Evolutionary conservation across 1,140 invertebrate species (phyloP).

Genomic region (Pseudachorutes palmiensis): DNA sequence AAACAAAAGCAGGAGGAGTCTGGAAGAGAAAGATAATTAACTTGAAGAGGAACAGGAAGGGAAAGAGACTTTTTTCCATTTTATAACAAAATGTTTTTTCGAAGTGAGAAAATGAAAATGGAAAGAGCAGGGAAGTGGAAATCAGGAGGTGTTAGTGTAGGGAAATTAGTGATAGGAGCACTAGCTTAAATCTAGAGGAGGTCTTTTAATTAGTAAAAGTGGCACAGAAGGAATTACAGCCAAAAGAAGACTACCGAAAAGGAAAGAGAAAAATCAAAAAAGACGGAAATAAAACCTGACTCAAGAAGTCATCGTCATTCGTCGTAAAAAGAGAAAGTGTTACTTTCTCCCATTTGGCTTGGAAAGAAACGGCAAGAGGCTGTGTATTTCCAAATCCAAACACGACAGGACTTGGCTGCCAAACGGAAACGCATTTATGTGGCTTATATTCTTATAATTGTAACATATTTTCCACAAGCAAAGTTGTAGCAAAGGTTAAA

Average conservation of each 20-base stretch:
- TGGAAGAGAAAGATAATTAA: background rate
- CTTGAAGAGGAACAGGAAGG: background rate
- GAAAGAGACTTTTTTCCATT: background rate
- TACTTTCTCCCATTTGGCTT: background rate
- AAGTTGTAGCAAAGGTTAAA: too few species aligned
- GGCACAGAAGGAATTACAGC: background rate
- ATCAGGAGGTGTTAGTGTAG: background rate
- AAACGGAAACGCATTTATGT: too few species aligned
- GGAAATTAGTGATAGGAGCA: background rate
- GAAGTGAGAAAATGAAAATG: slow-evolving; percentile 2
- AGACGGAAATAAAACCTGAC: background rate
- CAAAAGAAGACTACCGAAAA: background rate
- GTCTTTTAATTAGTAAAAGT: background rate
- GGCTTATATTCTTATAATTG: too few species aligned
- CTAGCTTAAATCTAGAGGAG: background rate
- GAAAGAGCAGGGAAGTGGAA: background rate
- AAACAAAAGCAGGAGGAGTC: background rate
- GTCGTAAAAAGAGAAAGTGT: background rate
- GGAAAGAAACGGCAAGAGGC: background rate
- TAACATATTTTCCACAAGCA: too few species aligned
- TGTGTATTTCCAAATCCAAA: background rate
- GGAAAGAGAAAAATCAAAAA: background rate
- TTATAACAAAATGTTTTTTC: background rate
- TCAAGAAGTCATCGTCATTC: too few species aligned
- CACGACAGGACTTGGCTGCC: background rate